phyloP scores from a whole-genome alignment of 2,797 vertebrate genomes.

The Ctenochaetus hawaiiensis region DNA sequence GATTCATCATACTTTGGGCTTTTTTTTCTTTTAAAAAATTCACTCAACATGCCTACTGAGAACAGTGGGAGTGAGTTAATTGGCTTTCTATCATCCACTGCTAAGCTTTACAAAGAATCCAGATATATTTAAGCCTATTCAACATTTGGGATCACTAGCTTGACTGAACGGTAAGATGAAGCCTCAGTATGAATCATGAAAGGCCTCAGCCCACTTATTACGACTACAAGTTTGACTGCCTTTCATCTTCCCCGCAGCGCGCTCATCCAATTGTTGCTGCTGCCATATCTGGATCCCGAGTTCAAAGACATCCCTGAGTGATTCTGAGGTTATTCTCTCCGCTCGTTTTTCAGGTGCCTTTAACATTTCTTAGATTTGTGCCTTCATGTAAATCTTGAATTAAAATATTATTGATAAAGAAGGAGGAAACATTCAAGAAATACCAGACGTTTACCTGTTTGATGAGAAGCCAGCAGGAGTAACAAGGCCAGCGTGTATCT shows the following conservation, averaged over 20 bases:
- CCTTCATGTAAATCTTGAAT: conserved; percentile 31
- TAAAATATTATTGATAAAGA: conserved; percentile 47
- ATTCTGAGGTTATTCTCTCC: conserved; percentile 65
- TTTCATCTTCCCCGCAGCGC: conserved; percentile 70
- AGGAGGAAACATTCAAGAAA: conserved; percentile 7
- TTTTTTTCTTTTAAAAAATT: conserved; percentile 17
- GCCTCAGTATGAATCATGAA: conserved; percentile 70
- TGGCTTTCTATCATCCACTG: conserved; percentile 54
- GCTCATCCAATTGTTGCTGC: conserved; percentile 70
- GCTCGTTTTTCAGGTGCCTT: conserved; percentile 48
- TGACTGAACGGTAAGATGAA: conserved; percentile 67
- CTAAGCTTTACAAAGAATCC: conserved; percentile 61
- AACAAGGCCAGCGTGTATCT: conserved; percentile 38
- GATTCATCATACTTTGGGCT: background rate
- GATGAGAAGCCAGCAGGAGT: conserved; percentile 44
- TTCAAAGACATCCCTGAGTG: conserved; percentile 69
- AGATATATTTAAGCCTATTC: conserved; percentile 43
- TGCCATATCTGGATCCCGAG: conserved; percentile 65
- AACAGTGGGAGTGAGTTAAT: conserved; percentile 51
- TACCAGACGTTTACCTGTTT: conserved; percentile 38
- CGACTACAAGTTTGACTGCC: conserved; percentile 69
- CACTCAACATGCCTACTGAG: background rate
- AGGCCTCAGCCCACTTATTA: conserved; percentile 73
- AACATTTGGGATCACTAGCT: conserved; percentile 66
- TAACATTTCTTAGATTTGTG: conserved; percentile 44